Base-by-base conservation (phyloP, 2,113 vertebrate species). In the Gallinago undulata region DNA sequence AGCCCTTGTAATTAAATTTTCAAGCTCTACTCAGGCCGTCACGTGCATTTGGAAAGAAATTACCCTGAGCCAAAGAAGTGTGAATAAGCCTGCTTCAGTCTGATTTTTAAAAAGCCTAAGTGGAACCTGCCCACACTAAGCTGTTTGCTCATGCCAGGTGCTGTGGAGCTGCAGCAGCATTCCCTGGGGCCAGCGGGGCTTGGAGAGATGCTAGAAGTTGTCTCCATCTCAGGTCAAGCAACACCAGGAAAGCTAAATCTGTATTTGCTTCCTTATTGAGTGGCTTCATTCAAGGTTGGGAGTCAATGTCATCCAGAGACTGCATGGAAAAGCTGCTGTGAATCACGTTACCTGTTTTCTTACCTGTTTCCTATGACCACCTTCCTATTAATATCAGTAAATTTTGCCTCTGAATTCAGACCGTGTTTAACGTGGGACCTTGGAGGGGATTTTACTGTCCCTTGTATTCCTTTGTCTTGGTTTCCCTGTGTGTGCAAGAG, bases 231-330 rank as follows among this genome's bases (percentile, higher is more conserved):
- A 2, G 48, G 27, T 13, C 4, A 19, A 10, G 43, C 35, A 43
- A 10, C 15, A 33, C 4, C 28, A 27, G 63, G 53, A 55, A 68
- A 72, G 13, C 22, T 10, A 17, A 47, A 24, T 27, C 19, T 22
- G 2, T 4, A 7, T 47, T 28, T 8, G 0, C 2, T 53, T 63
- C 23, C 12, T 39, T 55, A 21, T 0, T 7, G 16, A 56, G n/a
- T 19, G 53, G 33, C n/a, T 35, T 62, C 57, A 3, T 39, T n/a
- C 12, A 22, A 8, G 37, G 23, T 3, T 12, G 37, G 45, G 51
- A 37, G 47, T 14, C 22, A n/a, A 3, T 1, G 8, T 7, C 31
- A n/a, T 9, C 18, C 43, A 7, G 27, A 59, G 15, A 5, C 8
- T 9, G 3, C 2, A 7, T 41, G 74, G 53, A 41, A 47, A 45